These are phyloP conservation scores for Siniperca undulata DNA, from an alignment of 2,797 vertebrate species.

Conservation along the genomic window DNA sequence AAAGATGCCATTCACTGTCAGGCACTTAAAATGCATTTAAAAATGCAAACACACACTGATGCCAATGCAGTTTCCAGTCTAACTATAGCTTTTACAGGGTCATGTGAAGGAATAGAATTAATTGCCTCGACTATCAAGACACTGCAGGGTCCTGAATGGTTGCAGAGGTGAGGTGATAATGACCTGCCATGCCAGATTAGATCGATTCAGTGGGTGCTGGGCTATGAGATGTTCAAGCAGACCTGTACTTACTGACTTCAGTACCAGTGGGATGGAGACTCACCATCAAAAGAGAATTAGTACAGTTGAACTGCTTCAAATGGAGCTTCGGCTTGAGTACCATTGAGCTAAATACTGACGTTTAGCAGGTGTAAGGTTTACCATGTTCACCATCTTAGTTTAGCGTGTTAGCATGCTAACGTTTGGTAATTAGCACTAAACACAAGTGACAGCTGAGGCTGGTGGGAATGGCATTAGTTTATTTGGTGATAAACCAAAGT, in stretches of 20 bases:
- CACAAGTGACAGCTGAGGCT: not conserved
- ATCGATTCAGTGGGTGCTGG: slow-evolving; percentile 6
- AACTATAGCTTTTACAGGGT: not conserved
- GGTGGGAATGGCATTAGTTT: not conserved
- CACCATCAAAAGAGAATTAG: not conserved
- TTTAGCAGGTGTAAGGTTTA: not conserved
- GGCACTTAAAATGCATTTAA: slow-evolving; percentile 3
- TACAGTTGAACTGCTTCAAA: slow-evolving; percentile 2
- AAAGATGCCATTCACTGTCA: slow-evolving; percentile 14
- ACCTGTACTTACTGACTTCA: not conserved
- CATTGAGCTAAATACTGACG: no score
- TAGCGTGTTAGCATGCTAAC: not conserved
- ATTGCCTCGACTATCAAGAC: slow-evolving; percentile 1
- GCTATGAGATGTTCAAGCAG: not conserved
- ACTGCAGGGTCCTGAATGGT: not conserved
- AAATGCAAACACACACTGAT: slow-evolving; percentile 22
- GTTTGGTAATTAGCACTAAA: not conserved
- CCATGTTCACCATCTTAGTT: not conserved
- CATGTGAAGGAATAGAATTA: not conserved
- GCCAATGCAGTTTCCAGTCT: not conserved
- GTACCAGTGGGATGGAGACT: not conserved
- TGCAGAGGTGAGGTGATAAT: slow-evolving; percentile 24
- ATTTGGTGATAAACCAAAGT: not conserved
- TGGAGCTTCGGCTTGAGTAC: not conserved
- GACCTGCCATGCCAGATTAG: not conserved